Evolutionary conservation across 2,113 vertebrate genomes (phyloP).

Genomic region (Rhodinocichla rosea): DNA sequence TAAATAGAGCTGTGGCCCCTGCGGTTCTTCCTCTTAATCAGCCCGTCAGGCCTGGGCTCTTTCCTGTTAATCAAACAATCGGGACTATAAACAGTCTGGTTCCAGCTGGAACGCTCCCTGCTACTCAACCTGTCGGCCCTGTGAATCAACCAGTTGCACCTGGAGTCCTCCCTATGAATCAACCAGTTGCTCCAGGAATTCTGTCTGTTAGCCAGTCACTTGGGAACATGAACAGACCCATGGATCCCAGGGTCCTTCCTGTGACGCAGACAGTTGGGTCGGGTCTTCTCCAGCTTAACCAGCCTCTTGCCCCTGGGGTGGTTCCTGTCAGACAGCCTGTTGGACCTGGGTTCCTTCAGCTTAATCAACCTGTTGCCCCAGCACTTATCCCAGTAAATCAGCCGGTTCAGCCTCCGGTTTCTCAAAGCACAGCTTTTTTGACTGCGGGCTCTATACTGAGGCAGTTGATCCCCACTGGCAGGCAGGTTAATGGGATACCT

Average conservation of each 20-base stretch:
- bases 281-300: constrained; percentile 75
- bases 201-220: constrained; percentile 68
- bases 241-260: constrained; percentile 61
- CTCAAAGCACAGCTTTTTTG: constrained; percentile 80
- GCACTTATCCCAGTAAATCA: constrained; percentile 73
- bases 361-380: constrained; percentile 72
- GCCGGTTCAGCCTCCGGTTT: constrained; percentile 26
- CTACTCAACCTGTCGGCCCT: constrained; percentile 65
- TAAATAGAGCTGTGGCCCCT: constrained; percentile 61
- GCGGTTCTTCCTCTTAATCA: constrained; percentile 66
- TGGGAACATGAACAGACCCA: not conserved
- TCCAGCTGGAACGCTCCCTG: constrained; percentile 48
- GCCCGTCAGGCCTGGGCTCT: constrained; percentile 42
- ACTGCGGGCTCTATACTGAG: constrained; percentile 85
- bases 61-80: constrained; percentile 68
- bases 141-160: constrained; percentile 30
- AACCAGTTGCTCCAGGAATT: constrained; percentile 34
- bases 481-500: constrained; percentile 92
- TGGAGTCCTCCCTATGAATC: constrained; percentile 51
- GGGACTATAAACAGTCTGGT: constrained; percentile 43
- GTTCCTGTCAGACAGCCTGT: constrained; percentile 76
- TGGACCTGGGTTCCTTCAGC: constrained; percentile 73
- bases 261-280: constrained; percentile 65
- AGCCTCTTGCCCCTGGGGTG: constrained; percentile 67
- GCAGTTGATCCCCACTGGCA: constrained; percentile 92